Percentiles rank a stretch among this genome's conserved stretches.
phyloP scores from a whole-genome alignment of 2,113 vertebrate species.

The Spilogale gracilis region DNA sequence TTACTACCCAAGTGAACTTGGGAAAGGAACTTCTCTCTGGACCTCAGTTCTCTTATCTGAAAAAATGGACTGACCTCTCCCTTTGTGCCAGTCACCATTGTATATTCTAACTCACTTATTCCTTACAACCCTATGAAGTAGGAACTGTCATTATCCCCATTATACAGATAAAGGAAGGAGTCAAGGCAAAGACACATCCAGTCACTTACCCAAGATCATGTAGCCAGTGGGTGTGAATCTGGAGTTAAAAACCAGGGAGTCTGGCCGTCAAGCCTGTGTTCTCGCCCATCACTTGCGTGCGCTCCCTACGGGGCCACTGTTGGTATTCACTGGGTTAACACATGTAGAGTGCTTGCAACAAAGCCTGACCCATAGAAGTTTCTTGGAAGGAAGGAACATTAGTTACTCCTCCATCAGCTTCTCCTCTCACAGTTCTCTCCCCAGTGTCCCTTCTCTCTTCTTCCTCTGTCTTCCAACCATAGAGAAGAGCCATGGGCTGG shows the following conservation, averaged over 20 bases:
- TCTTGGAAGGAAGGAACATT: background rate
- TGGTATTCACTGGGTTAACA: background rate
- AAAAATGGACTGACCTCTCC: background rate
- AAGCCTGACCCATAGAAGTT: background rate
- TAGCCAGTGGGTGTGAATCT: background rate
- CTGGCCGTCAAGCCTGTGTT: background rate
- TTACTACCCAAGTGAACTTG: background rate
- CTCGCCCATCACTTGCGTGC: background rate
- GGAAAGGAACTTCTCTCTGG: background rate
- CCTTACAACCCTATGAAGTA: background rate
- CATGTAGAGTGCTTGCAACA: background rate
- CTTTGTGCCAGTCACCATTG: background rate
- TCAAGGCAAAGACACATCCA: background rate
- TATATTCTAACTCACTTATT: background rate
- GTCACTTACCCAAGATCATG: background rate
- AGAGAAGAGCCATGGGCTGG: background rate
- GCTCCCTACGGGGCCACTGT: background rate
- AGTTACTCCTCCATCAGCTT: background rate
- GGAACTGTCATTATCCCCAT: background rate
- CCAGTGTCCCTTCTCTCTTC: background rate
- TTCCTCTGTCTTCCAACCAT: background rate
- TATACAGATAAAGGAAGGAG: background rate
- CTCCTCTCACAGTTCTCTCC: background rate
- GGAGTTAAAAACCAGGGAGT: background rate
- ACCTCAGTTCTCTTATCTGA: background rate